Conservation (phyloP, 2,888 invertebrate species). For the Lithosia quadra region DNA sequence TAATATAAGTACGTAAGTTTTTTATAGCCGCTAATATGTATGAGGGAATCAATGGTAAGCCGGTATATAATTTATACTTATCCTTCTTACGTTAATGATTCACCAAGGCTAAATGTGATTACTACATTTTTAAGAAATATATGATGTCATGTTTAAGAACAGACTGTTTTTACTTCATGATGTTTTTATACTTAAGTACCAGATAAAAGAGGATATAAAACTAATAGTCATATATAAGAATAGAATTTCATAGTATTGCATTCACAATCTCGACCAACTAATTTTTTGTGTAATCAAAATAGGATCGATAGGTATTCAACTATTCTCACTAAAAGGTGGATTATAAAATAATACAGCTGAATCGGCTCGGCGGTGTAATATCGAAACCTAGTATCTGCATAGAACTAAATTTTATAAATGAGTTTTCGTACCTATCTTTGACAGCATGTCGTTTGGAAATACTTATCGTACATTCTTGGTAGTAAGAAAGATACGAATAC, state of each 20-base stretch:
- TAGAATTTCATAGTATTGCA: slow-evolving; percentile 2
- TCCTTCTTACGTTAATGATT: not conserved
- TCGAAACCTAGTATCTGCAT: too few relatives aligned
- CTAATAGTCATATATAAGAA: not conserved
- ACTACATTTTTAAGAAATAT: not conserved
- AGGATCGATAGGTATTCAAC: slow-evolving; percentile 21
- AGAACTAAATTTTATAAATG: too few relatives aligned
- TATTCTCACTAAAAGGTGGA: too few relatives aligned
- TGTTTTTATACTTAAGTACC: not conserved
- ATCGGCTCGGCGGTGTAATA: too few relatives aligned
- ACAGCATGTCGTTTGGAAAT: not conserved
- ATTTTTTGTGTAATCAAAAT: slow-evolving; percentile 6
- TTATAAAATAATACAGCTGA: too few relatives aligned
- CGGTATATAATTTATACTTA: not conserved
- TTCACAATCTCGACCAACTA: slow-evolving; percentile 49
- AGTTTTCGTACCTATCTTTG: too few relatives aligned
- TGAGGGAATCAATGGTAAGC: not conserved
- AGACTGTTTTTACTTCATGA: not conserved
- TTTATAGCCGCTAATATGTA: too few relatives aligned
- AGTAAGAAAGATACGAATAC: too few relatives aligned
- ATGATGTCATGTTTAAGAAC: not conserved
- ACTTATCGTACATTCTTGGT: too few relatives aligned
- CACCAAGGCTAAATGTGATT: too few relatives aligned
- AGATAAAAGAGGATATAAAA: not conserved
- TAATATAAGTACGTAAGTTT: not conserved